Base-by-base conservation (phyloP, 2,888 invertebrate genomes). In the Pammene fasciana region DNA sequence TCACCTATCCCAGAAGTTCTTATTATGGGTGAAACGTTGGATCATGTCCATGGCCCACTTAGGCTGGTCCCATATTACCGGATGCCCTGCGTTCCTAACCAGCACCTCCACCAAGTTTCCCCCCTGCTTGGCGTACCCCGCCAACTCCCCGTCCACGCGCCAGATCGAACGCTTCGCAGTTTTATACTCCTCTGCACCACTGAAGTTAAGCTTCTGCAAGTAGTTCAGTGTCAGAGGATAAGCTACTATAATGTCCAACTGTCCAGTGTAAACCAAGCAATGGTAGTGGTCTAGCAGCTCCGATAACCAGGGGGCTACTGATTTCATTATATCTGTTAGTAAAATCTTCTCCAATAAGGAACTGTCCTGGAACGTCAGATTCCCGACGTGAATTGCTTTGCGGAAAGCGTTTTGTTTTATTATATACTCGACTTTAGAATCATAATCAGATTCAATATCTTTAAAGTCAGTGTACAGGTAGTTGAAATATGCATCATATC, bases 221-320 rank as follows among this genome's bases (percentile, higher is more conserved):
- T 95, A 96, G 78, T 94, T 95, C 72, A 95, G 94, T 0, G 96
- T 96, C 62, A 96, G 81, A 0, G 96, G 96, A 83, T 96, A 96
- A 0, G 96, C 96, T 0, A 96, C 95, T 72, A 97, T 96, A 14
- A 97, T 95, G 83, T 97, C 97, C 74, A 97, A 81, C 81, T 97
- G 97, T 0, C 97, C 97, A 79, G 94, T 96, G 83, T 97, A 97
- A 71, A 97, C 92, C 72, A 97, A 87, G 36, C 96, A 94, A 81
- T 87, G 82, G 78, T 94, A 95, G 72, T 93, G 79, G 11, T 93
- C 82, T 3, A 95, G 78, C 1, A 96, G 82, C 72, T 94, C 94
- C 0, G 93, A 88, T 36, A 96, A 85, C 93, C 94, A 94, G 0
- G 92, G 89, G 9, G 95, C 94, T 6, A 96, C 94, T 0, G 95